phyloP scores from a whole-genome alignment of 2,797 vertebrate genomes.

The Enteromius argenteus region DNA sequence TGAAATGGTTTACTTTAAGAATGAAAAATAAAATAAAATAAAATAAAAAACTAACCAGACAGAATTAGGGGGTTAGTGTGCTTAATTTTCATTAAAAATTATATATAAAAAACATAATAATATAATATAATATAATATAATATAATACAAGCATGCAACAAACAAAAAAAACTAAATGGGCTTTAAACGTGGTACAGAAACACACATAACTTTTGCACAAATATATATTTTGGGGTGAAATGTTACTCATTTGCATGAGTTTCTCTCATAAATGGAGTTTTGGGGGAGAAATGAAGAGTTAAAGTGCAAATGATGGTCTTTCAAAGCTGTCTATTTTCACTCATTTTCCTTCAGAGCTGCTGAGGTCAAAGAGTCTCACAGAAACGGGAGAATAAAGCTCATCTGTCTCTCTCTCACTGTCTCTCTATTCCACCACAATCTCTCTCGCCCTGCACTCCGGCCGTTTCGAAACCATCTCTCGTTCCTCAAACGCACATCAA shows the following conservation, averaged over 20 bases:
- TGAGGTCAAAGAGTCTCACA: conserved; percentile 20
- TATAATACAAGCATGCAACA: neutral
- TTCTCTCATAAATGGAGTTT: neutral
- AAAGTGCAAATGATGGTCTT: neutral
- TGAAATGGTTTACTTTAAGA: neutral
- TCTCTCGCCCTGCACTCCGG: neutral
- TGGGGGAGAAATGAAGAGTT: neutral
- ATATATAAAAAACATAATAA: too few species aligned
- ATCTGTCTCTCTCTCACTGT: conserved; percentile 7
- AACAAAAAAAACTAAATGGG: neutral
- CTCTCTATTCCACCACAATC: too few species aligned
- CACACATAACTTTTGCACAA: neutral
- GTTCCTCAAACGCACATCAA: neutral
- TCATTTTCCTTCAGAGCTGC: neutral
- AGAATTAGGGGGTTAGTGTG: neutral
- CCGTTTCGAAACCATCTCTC: neutral
- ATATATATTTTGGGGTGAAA: neutral
- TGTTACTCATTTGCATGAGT: neutral
- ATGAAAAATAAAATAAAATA: neutral
- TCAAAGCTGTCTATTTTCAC: neutral
- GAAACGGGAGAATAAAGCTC: conserved; percentile 19
- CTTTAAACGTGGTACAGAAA: neutral
- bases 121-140: neutral
- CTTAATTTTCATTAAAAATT: neutral
- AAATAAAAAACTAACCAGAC: neutral